These are phyloP conservation scores for Schrankia costaestrigalis DNA, from an alignment of 2,888 invertebrate species.

Conservation along the genomic window DNA sequence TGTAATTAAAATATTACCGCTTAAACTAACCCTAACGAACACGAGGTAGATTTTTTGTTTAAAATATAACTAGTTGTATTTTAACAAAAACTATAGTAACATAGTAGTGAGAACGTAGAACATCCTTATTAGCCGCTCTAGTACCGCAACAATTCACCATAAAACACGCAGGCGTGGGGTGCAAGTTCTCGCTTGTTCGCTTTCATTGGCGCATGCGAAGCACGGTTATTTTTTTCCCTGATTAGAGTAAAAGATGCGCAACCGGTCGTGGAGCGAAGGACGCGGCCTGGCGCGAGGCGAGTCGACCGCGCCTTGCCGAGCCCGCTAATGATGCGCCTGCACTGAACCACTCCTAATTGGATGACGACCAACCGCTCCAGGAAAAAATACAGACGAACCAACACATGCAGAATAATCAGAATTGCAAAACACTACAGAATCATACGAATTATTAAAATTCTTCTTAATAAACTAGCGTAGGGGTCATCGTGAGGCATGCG, in stretches of 20 bases:
- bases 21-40: too few species aligned
- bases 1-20: too few species aligned
- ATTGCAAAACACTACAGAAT: conserved; percentile 42
- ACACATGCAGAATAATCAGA: conserved; percentile 54
- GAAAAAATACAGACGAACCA: conserved; percentile 60
- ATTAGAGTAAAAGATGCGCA: conserved; percentile 78
- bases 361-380: conserved; percentile 54
- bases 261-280: conserved; percentile 75
- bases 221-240: conserved; percentile 70
- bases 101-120: conserved; percentile 13
- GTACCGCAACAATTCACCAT: conserved; percentile 69
- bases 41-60: too few species aligned
- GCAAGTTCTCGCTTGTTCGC: conserved; percentile 66
- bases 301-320: conserved; percentile 34
- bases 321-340: conserved; percentile 72
- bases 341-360: conserved; percentile 74
- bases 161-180: conserved; percentile 63
- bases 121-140: conserved; percentile 44
- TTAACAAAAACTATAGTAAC: conserved; percentile 3
- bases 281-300: conserved; percentile 57
- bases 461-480: conserved; percentile 44
- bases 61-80: too few species aligned
- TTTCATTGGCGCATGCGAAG: conserved; percentile 69
- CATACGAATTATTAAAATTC: conserved; percentile 52
- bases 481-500: conserved; percentile 27